phyloP scores from a whole-genome alignment of 2,113 vertebrate genomes.

The Tetrao urogallus region DNA sequence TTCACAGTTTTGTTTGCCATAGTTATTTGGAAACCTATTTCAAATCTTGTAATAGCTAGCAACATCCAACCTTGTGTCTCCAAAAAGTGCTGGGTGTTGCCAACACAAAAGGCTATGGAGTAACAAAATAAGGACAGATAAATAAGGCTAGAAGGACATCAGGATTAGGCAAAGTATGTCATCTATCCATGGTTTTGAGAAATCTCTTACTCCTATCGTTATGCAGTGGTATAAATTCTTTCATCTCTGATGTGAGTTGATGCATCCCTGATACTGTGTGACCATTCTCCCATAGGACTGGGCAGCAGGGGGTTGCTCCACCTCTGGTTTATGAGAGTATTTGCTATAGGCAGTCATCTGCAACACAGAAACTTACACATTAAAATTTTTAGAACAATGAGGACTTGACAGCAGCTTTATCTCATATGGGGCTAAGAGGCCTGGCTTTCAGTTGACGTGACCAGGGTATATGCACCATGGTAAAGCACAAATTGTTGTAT shows the following conservation, averaged over 20 bases:
- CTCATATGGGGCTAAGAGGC: not conserved
- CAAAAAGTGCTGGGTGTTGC: not conserved
- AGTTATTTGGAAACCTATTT: constrained; percentile 24
- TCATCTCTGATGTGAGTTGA: not conserved
- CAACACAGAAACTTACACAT: not conserved
- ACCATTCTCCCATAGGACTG: not conserved
- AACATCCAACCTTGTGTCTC: not conserved
- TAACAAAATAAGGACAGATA: not conserved
- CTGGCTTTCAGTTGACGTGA: not conserved
- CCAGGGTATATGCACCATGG: not conserved
- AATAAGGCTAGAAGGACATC: not conserved
- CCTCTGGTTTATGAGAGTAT: not conserved
- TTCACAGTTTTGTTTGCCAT: constrained; percentile 54
- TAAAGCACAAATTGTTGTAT: not conserved
- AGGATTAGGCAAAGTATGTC: not conserved
- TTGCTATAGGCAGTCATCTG: not conserved
- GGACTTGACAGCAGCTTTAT: not conserved
- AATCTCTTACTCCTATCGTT: not conserved
- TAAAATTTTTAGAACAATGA: not conserved
- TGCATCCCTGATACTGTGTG: not conserved
- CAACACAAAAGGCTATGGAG: not conserved
- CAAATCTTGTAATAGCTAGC: not conserved
- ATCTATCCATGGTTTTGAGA: not conserved
- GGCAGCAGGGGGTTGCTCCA: rapidly evolving
- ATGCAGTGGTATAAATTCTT: not conserved